phyloP scores from a whole-genome alignment of 2,797 vertebrate genomes.

The Tenualosa thibaudeaui region DNA sequence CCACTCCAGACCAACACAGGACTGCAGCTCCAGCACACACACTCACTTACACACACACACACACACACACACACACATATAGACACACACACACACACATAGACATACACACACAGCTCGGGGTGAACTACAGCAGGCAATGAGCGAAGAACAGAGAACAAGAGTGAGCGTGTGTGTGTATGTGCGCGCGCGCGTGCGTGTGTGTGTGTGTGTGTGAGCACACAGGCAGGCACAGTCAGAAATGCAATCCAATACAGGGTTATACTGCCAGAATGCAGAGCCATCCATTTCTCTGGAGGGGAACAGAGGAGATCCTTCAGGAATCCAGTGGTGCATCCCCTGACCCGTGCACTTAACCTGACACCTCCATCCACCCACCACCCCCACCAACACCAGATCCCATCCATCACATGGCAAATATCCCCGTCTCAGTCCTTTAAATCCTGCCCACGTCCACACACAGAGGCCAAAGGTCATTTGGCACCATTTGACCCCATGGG shows the following conservation, averaged over 20 bases:
- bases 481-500: constrained; percentile 4
- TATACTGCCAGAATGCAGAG: background rate
- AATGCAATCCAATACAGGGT: background rate
- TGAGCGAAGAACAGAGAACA: background rate
- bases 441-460: constrained; percentile 33
- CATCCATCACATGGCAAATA: constrained; percentile 69
- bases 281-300: constrained; percentile 13
- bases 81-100: background rate
- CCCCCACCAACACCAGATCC: constrained; percentile 62
- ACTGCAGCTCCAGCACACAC: background rate
- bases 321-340: constrained; percentile 13
- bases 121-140: background rate
- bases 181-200: background rate
- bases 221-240: background rate
- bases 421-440: constrained; percentile 54
- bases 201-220: background rate
- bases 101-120: background rate
- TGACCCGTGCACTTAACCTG: constrained; percentile 1
- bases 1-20: background rate
- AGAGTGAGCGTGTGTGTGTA: background rate
- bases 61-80: background rate
- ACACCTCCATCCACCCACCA: constrained; percentile 48
- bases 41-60: background rate
- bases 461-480: background rate
- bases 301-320: constrained; percentile 6